Percentiles rank a stretch among this genome's conserved stretches.
phyloP scores from a whole-genome alignment of 64 coral and sea anemone genomes.

The Pocillopora verrucosa region DNA sequence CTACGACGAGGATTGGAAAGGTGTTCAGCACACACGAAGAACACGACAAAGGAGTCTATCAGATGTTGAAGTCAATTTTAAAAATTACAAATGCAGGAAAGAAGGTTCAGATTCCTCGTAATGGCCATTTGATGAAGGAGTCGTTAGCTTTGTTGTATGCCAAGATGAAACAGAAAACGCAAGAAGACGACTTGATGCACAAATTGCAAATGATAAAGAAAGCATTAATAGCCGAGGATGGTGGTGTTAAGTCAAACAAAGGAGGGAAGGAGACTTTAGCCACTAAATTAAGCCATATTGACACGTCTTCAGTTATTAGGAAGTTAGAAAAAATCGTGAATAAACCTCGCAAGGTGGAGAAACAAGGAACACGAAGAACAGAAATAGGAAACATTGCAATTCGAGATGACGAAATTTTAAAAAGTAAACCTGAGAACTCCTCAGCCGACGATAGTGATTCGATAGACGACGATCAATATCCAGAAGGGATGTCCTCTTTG shows the following conservation, averaged over 20 bases:
- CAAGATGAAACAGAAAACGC: slow-evolving; percentile 17
- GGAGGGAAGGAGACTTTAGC: background rate
- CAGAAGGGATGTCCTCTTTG: background rate
- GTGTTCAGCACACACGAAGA: slow-evolving; percentile 19
- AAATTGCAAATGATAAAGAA: slow-evolving; percentile 44
- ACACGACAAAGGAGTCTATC: slow-evolving; percentile 6
- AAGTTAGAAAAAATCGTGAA: background rate
- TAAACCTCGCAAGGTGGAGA: background rate
- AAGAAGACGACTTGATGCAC: slow-evolving; percentile 8
- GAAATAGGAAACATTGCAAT: background rate
- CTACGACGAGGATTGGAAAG: background rate
- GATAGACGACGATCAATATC: background rate
- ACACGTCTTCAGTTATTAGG: background rate
- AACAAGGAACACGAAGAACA: background rate
- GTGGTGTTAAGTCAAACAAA: background rate
- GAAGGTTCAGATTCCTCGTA: slow-evolving; percentile 2
- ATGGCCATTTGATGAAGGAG: background rate
- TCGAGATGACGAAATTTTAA: background rate
- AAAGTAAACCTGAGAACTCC: background rate
- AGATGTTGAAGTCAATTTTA: slow-evolving; percentile 19
- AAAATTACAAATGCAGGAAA: background rate
- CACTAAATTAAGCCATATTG: no score
- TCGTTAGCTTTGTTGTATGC: slow-evolving; percentile 8
- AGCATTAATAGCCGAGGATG: background rate
- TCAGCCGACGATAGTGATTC: background rate